These are phyloP conservation scores for Drosophila borealis DNA, from an alignment of 2,888 invertebrate species.

Conservation along the genomic window DNA sequence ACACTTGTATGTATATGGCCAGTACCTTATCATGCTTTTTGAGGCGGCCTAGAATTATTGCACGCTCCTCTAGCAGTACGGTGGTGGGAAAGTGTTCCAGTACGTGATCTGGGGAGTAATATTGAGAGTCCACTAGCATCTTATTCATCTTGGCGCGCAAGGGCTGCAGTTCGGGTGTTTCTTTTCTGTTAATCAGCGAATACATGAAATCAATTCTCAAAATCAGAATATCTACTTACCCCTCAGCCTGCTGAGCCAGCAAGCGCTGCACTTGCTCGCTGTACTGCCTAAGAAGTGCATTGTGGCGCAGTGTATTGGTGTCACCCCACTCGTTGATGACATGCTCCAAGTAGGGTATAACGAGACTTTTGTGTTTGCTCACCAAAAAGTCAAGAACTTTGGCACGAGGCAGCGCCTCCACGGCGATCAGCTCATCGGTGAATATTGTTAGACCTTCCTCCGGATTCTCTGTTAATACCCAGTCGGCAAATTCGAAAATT, in stretches of 20 bases:
- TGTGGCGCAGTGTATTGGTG: slow-evolving; percentile 93
- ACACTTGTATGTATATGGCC: slow-evolving; percentile 94
- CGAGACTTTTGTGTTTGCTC: slow-evolving; percentile 91
- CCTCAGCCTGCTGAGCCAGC: slow-evolving; percentile 69
- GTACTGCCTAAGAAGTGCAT: slow-evolving; percentile 95
- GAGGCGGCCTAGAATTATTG: slow-evolving; percentile 95
- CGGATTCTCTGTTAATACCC: slow-evolving; percentile 94
- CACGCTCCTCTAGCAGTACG: slow-evolving; percentile 95
- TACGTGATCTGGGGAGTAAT: slow-evolving; percentile 94
- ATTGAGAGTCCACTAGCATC: slow-evolving; percentile 92
- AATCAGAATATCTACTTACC: slow-evolving; percentile 31
- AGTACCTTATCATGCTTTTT: slow-evolving; percentile 96
- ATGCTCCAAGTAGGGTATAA: slow-evolving; percentile 97
- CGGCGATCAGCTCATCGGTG: slow-evolving; percentile 94
- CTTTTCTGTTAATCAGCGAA: slow-evolving; percentile 33
- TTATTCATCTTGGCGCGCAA: slow-evolving; percentile 88
- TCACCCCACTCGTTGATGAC: slow-evolving; percentile 96
- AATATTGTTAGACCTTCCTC: slow-evolving; percentile 96
- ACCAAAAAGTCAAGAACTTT: slow-evolving; percentile 95
- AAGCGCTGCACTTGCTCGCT: slow-evolving; percentile 88
- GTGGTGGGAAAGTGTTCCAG: slow-evolving; percentile 94
- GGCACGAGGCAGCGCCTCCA: slow-evolving; percentile 94
- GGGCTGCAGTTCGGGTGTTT: slow-evolving; percentile 76
- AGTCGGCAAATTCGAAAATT: slow-evolving; percentile 97
- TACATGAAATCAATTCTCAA: not conserved